Evolutionary conservation across 2,888 invertebrate species (phyloP), one percentile per base, ranked within the genome.

Genomic region (Apeira syringaria): DNA sequence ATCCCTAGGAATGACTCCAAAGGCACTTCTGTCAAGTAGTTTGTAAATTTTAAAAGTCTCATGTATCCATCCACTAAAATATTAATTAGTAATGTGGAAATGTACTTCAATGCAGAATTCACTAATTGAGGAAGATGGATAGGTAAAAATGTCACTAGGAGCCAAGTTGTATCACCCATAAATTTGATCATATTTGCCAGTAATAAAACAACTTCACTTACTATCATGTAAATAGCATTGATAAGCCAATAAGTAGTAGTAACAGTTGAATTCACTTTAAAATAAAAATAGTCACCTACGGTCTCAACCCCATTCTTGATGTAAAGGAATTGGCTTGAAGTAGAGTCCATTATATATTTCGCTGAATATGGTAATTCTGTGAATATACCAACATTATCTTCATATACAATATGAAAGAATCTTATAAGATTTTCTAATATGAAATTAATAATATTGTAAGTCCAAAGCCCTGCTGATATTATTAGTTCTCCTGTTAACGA

Each of bases 21-120:
- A 64, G 88, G 88, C 61, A 89, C 85, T 76, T 89, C 88, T 31
- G 86, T 81, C 40, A 89, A 64, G 63, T 80, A 88, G 57, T 87
- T 84, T 5, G 86, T 85, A 40, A 86, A 66, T 47, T 67, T 74
- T 41, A 88, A 66, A 46, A 89, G 66, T 24, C 60, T 61, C 76
- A 75, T 74, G 43, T 88, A 87, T 0, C 58, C 61, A 56, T 82
- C 72, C 20, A 83, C 61, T 26, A 73, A 47, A 27, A 50, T 32
- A 29, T 50, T 58, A 6, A 72, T 36, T 18, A 75, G 25, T 17
- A 60, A 27, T 31, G 72, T 68, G 12, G 55, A 63, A 7, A 80
- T 37, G 55, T 62, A 64, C 24, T 53, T 70, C 3, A 69, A 58
- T 22, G 73, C 41, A 35, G 56, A 63, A 51, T 59, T 72, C 6